Base-by-base conservation (phyloP, 2,888 invertebrate genomes). In the Liopterus haemorrhoidalis region DNA sequence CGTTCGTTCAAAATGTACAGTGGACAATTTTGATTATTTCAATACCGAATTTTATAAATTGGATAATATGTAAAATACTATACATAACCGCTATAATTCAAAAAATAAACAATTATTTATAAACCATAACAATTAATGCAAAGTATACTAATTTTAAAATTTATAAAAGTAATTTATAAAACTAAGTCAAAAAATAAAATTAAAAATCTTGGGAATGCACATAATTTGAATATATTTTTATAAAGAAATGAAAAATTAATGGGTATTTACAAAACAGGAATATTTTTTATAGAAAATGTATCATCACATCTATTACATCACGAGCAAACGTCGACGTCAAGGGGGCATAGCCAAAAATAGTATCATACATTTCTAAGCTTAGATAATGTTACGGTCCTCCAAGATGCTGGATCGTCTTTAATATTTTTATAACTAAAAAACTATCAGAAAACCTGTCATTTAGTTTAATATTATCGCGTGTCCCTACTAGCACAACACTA, bases 311-410 rank as follows among this genome's bases (percentile, higher is more conserved):
- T 49, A 57, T 63, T 62, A 62, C 62, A 62, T 62, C 61, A 63
- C 55, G 47, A 37, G 41, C 20, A 40, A 40, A 40, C 20, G 21
- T 43, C 48, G 52, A 46, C 50, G 49, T 52, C 59, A 55, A 57
- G 58, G 57, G 54, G 54, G 50, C 54, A 54, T 46, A 52, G 59
- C 45, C 64, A 64, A 65, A 65, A 65, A 64, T 64, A 64, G 64
- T 57, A 55, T 55, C 57, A 48, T 33, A 48, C 50, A 52, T 50
- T 52, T 50, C 52, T 49, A 54, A 14, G 38, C 45, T 35, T 25
- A 60, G 59, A 65, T 65, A 61, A 60, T 57, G 61, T 64, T 65
- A 64, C 63, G 54, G 51, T 52, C 51, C 45, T 39, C n/a, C n/a
- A n/a, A n/a, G n/a, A n/a, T n/a, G n/a, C n/a, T n/a, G n/a, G n/a